Percentiles rank a stretch among this genome's conserved stretches.
Conservation (phyloP, 1,140 invertebrate genomes). For the Cherax destructor region DNA sequence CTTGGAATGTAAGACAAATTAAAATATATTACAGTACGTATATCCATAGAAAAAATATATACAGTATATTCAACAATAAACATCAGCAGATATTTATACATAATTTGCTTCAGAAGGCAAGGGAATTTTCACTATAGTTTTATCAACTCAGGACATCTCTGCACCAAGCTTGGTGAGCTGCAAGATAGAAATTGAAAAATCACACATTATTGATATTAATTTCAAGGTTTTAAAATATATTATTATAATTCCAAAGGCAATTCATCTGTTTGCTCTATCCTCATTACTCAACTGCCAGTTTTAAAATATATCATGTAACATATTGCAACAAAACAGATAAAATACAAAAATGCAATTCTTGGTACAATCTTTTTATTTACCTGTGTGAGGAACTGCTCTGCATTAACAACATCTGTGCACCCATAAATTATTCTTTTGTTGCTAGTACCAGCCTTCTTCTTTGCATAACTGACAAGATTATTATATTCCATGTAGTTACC, state of each 20-base stretch:
- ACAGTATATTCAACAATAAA: neutral
- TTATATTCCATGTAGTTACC: slow-evolving; percentile 99
- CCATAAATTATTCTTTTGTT: slow-evolving; percentile 94
- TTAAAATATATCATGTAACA: neutral
- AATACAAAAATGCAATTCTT: neutral
- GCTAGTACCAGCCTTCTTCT: slow-evolving; percentile 81
- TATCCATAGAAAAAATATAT: neutral
- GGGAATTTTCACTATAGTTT: neutral
- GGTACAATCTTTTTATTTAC: slow-evolving; percentile 75
- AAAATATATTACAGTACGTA: neutral
- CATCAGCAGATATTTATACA: neutral
- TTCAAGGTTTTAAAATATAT: neutral
- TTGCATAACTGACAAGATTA: slow-evolving; percentile 96
- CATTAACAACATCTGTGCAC: slow-evolving; percentile 93
- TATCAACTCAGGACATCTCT: slow-evolving; percentile 51
- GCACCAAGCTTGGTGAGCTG: slow-evolving; percentile 59
- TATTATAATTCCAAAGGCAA: neutral
- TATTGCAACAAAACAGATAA: neutral
- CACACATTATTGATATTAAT: neutral
- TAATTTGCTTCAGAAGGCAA: neutral
- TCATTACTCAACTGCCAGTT: neutral
- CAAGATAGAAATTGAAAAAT: slow-evolving; percentile 17
- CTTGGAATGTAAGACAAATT: neutral
- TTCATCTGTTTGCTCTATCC: neutral
- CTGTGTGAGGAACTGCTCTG: slow-evolving; percentile 94